These are phyloP conservation scores for Dipodomys ordii DNA, from an alignment of 2,113 vertebrate species.

Conservation along the genomic window DNA sequence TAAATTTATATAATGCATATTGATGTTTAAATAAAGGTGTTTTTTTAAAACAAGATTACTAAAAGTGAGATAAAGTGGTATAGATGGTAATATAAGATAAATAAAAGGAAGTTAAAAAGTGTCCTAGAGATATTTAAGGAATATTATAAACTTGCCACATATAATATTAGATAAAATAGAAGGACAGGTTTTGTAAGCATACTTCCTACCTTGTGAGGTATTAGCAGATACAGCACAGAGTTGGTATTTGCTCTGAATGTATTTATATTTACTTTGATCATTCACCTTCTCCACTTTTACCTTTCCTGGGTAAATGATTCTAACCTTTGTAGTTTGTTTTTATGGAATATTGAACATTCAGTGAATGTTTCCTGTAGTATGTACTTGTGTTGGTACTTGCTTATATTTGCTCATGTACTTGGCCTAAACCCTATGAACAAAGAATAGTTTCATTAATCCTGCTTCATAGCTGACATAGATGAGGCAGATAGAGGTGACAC, in stretches of 20 bases:
- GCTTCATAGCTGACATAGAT: background rate
- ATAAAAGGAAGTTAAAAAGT: slow-evolving; percentile 29
- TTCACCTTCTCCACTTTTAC: background rate
- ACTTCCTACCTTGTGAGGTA: background rate
- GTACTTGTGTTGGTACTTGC: background rate
- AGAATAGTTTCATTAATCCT: background rate
- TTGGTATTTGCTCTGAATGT: background rate
- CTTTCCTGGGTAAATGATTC: background rate
- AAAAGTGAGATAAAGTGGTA: slow-evolving; percentile 1
- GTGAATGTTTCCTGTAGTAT: background rate
- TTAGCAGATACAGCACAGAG: background rate
- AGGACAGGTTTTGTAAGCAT: background rate
- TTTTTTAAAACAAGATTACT: background rate
- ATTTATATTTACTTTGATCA: background rate
- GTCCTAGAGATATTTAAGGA: slow-evolving; percentile 13
- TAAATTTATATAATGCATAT: background rate
- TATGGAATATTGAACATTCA: background rate
- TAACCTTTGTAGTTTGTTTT: background rate
- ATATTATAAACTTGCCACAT: background rate
- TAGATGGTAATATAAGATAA: background rate
- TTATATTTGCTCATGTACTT: background rate
- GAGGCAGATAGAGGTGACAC: background rate
- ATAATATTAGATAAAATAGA: slow-evolving; percentile 9
- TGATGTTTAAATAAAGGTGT: slow-evolving; percentile 18
- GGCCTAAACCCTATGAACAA: background rate